Conservation (phyloP, 2,797 vertebrate genomes). For the Gymnoscopelus microlampas region DNA sequence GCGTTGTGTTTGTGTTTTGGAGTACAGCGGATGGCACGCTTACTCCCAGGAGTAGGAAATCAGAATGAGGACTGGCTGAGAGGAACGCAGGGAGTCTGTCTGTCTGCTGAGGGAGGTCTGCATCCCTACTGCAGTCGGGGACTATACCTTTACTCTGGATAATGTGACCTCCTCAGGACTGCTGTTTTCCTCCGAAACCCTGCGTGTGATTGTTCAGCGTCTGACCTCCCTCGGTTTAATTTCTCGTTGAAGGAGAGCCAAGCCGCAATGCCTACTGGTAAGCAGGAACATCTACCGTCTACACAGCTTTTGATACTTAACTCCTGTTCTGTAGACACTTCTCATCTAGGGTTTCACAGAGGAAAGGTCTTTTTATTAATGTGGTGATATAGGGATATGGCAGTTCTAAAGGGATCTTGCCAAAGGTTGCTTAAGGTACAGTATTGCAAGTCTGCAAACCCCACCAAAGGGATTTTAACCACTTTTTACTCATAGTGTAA, state of each 20-base stretch:
- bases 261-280: constrained; percentile 77
- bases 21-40: constrained; percentile 42
- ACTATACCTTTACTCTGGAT: constrained; percentile 61
- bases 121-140: constrained; percentile 9
- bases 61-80: constrained; percentile 50
- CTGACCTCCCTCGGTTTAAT: constrained; percentile 3
- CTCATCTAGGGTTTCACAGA: constrained; percentile 3
- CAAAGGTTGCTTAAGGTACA: not conserved
- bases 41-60: constrained; percentile 46
- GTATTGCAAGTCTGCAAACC: constrained; percentile 15
- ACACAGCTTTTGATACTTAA: not conserved
- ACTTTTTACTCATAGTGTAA: not conserved
- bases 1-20: constrained; percentile 45
- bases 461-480: constrained; percentile 9
- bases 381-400: constrained; percentile 1
- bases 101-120: constrained; percentile 27
- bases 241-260: constrained; percentile 34
- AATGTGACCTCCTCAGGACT: constrained; percentile 58
- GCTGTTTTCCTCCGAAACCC: constrained; percentile 17
- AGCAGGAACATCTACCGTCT: constrained; percentile 32
- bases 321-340: not conserved
- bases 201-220: constrained; percentile 19
- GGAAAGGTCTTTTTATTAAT: constrained; percentile 16
- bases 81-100: constrained; percentile 38
- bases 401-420: not conserved